A percentile compares a stretch with the other conserved stretches of the same genome.
Evolutionary conservation across 2,888 invertebrate species (phyloP).

Genomic region (Xestobium rufovillosum): DNA sequence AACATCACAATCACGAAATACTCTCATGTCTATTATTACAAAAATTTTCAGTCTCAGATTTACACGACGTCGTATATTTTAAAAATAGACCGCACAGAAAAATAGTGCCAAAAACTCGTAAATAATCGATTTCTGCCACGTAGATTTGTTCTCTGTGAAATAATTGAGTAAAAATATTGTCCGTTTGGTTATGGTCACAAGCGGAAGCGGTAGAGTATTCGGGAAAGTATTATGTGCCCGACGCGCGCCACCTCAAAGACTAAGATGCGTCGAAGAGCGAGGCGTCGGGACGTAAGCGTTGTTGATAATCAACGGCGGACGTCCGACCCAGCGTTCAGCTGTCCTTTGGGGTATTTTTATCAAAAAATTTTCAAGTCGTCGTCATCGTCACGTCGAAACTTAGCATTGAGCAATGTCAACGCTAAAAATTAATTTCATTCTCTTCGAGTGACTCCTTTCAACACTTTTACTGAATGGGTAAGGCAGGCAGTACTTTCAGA

Average conservation of each 20-base stretch:
- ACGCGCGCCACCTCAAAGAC: conserved; percentile 34
- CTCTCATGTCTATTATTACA: too few relatives aligned
- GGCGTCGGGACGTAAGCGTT: conserved; percentile 27
- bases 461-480: too few relatives aligned
- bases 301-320: conserved; percentile 18
- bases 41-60: too few relatives aligned
- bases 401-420: conserved; percentile 2
- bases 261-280: conserved; percentile 20
- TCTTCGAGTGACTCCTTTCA: too few relatives aligned
- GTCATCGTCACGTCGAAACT: conserved; percentile 17
- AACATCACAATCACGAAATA: too few relatives aligned
- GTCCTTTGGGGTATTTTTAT: conserved; percentile 35
- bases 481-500: too few relatives aligned
- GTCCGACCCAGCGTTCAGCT: conserved; percentile 20
- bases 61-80: too few relatives aligned
- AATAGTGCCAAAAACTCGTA: too few relatives aligned
- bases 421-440: too few relatives aligned
- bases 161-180: conserved; percentile 1
- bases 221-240: conserved; percentile 11
- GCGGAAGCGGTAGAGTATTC: not conserved
- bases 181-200: not conserved
- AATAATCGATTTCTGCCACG: too few relatives aligned
- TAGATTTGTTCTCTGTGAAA: too few relatives aligned
- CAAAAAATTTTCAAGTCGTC: conserved; percentile 17
- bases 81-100: too few relatives aligned